Evolutionary conservation across 2,113 vertebrate genomes (phyloP).

Genomic region (Salvelinus fontinalis): DNA sequence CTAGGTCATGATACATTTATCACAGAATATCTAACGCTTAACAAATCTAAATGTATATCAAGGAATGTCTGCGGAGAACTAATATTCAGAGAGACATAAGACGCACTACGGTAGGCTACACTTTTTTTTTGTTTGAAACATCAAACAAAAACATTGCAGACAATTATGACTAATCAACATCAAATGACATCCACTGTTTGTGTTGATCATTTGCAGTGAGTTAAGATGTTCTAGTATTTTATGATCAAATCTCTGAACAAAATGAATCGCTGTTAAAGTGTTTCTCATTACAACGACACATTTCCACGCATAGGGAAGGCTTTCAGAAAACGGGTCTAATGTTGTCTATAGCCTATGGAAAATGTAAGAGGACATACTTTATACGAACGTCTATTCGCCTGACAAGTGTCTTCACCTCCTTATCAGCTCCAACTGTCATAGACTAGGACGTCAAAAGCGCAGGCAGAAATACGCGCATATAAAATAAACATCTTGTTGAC

Average conservation of each 20-base stretch:
- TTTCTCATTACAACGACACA: neutral
- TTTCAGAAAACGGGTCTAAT: neutral
- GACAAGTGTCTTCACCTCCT: neutral
- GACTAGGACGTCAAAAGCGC: neutral
- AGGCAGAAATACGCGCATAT: neutral
- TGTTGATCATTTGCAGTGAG: neutral
- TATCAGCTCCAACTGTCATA: neutral
- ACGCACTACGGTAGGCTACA: neutral
- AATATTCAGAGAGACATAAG: neutral
- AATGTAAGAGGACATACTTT: neutral
- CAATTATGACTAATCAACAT: neutral
- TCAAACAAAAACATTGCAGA: neutral
- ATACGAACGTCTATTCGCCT: neutral
- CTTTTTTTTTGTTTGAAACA: neutral
- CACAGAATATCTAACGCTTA: neutral
- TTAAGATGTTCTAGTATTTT: neutral
- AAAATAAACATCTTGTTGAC: neutral
- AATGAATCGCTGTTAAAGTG: neutral
- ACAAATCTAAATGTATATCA: neutral
- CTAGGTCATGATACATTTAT: neutral
- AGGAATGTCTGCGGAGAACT: neutral
- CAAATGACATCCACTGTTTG: neutral
- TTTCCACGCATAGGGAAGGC: neutral
- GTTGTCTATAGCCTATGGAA: neutral
- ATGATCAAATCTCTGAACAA: neutral